Evolutionary conservation across 2,888 invertebrate genomes (phyloP).

Genomic region (Epistrophe grossulariae): DNA sequence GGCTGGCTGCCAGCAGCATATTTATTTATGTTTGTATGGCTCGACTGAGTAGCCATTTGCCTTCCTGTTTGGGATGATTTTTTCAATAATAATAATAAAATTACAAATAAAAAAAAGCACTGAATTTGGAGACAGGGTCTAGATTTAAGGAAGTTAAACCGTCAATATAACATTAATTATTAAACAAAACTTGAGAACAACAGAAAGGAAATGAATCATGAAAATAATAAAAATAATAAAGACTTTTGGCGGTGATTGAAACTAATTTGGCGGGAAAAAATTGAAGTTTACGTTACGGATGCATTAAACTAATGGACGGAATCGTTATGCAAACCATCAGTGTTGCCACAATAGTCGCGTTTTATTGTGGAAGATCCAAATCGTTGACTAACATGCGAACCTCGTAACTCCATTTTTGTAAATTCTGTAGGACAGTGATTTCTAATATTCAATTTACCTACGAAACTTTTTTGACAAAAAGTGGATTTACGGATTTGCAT

Average conservation of each 20-base stretch:
- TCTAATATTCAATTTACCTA: too few species aligned
- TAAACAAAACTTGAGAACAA: background rate
- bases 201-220: background rate
- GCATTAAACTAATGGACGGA: too few species aligned
- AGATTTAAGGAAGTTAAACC: background rate
- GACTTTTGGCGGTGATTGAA: background rate
- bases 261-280: conserved; percentile 11
- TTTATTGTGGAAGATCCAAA: too few species aligned
- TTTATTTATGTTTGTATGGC: conserved; percentile 77
- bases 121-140: background rate
- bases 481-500: too few species aligned
- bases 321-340: too few species aligned
- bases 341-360: too few species aligned
- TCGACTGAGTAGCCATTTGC: conserved; percentile 75
- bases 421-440: too few species aligned
- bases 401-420: too few species aligned
- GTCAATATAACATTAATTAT: background rate
- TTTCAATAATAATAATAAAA: background rate
- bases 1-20: conserved; percentile 85
- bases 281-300: too few species aligned
- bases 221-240: background rate
- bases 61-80: conserved; percentile 68
- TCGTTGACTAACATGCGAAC: too few species aligned
- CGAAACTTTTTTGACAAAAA: too few species aligned
- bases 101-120: background rate